Conservation (phyloP, 2,888 invertebrate genomes). For the Zele albiditarsus region DNA sequence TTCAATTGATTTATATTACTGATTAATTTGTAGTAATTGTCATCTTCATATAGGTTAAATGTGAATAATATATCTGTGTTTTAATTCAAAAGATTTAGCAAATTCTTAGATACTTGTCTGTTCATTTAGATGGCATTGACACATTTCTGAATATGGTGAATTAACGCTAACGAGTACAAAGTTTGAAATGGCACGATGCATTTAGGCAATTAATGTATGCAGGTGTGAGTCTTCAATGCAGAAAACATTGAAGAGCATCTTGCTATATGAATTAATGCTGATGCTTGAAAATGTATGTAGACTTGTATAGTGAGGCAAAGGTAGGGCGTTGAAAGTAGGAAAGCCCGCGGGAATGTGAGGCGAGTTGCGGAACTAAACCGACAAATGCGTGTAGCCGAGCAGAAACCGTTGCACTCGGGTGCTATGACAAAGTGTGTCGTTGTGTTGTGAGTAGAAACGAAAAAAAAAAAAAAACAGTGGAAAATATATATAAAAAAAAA, state of each 20-base stretch:
- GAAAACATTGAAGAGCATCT: background rate
- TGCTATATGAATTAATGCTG: background rate
- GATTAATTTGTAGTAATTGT: too few relatives aligned
- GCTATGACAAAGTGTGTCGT: constrained; percentile 7
- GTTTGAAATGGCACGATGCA: too few relatives aligned
- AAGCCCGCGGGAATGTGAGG: constrained; percentile 3
- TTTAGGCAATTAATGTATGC: background rate
- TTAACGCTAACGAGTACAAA: background rate
- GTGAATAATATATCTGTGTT: too few relatives aligned
- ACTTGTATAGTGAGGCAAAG: background rate
- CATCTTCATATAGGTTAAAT: too few relatives aligned
- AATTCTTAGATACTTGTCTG: too few relatives aligned
- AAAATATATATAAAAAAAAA: too few relatives aligned
- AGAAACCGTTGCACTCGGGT: constrained; percentile 18
- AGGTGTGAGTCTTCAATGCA: background rate
- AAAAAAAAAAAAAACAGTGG: background rate
- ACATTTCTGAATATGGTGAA: background rate
- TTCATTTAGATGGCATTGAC: background rate
- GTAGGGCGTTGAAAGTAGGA: background rate
- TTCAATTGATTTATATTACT: too few relatives aligned
- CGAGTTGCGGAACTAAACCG: constrained; percentile 24
- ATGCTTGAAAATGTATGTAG: background rate
- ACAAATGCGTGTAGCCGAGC: constrained; percentile 27
- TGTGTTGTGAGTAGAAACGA: background rate
- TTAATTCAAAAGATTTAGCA: too few relatives aligned